phyloP scores from a whole-genome alignment of 2,888 invertebrate genomes.

The Busseola fusca region DNA sequence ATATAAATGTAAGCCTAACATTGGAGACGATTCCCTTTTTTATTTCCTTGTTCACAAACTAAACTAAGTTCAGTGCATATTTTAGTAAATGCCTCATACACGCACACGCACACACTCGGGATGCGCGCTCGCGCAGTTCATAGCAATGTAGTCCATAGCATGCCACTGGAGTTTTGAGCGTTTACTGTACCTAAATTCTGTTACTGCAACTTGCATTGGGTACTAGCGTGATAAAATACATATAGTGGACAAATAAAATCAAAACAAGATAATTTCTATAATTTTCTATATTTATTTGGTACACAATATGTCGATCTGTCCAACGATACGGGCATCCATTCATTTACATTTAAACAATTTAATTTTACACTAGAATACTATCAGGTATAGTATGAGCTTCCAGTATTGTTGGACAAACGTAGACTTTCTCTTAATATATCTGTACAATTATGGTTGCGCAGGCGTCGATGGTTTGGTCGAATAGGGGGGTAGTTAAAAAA shows the following conservation, averaged over 20 bases:
- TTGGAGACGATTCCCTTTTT: too few species aligned
- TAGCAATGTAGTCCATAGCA: too few species aligned
- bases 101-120: too few species aligned
- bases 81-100: too few species aligned
- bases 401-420: slow-evolving; percentile 81
- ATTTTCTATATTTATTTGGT: slow-evolving; percentile 86
- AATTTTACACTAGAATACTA: slow-evolving; percentile 54
- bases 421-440: slow-evolving; percentile 61
- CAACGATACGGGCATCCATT: slow-evolving; percentile 77
- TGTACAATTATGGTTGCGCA: slow-evolving; percentile 66
- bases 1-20: too few species aligned
- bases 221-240: not conserved
- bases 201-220: not conserved
- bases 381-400: slow-evolving; percentile 58
- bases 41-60: too few species aligned
- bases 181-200: not conserved
- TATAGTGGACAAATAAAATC: slow-evolving; percentile 61
- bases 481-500: slow-evolving; percentile 22
- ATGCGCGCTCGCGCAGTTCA: too few species aligned
- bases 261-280: slow-evolving; percentile 70
- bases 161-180: too few species aligned
- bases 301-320: slow-evolving; percentile 79
- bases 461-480: slow-evolving; percentile 52
- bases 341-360: slow-evolving; percentile 55
- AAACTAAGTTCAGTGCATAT: too few species aligned